A percentile compares a stretch with the other conserved stretches of the same genome.
Evolutionary conservation across 2,888 invertebrate species (phyloP).

Genomic region (Drosophila nigritarsus): DNA sequence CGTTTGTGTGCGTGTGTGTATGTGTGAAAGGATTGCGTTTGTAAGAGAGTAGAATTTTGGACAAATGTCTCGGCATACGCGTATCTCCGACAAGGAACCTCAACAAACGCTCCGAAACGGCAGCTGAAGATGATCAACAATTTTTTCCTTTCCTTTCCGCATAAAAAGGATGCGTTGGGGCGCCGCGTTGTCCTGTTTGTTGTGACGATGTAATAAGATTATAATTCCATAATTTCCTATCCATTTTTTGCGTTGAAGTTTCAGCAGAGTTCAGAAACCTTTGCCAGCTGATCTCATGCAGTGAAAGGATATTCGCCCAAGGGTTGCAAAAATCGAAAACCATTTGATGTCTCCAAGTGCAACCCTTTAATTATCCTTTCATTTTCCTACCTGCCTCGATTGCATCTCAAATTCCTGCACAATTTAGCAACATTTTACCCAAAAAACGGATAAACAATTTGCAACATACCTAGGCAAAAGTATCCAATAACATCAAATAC

Average conservation of each 20-base stretch:
- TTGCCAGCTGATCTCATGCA: constrained; percentile 60
- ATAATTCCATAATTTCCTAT: constrained; percentile 73
- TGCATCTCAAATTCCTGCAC: constrained; percentile 25
- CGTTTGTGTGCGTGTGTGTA: constrained; percentile 57
- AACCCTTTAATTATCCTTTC: constrained; percentile 43
- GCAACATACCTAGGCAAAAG: constrained; percentile 38
- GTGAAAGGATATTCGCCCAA: constrained; percentile 33
- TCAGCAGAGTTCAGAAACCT: constrained; percentile 54
- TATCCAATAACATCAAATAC: constrained; percentile 56
- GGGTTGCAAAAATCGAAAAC: constrained; percentile 56
- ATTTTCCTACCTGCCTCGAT: constrained; percentile 61
- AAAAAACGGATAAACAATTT: constrained; percentile 66
- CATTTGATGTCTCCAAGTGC: constrained; percentile 27
- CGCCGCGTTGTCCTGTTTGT: constrained; percentile 61
- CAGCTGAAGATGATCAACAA: constrained; percentile 76
- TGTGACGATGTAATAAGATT: constrained; percentile 79
- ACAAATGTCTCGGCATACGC: constrained; percentile 74
- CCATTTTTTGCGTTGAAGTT: constrained; percentile 22
- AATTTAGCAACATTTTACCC: constrained; percentile 53
- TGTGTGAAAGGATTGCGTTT: constrained; percentile 69
- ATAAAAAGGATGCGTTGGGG: constrained; percentile 53
- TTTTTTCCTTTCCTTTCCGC: constrained; percentile 8
- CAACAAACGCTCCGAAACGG: constrained; percentile 34
- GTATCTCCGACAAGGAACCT: constrained; percentile 69
- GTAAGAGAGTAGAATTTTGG: constrained; percentile 66